phyloP scores from a whole-genome alignment of 2,888 invertebrate genomes.

The Ennomos quercinarius region DNA sequence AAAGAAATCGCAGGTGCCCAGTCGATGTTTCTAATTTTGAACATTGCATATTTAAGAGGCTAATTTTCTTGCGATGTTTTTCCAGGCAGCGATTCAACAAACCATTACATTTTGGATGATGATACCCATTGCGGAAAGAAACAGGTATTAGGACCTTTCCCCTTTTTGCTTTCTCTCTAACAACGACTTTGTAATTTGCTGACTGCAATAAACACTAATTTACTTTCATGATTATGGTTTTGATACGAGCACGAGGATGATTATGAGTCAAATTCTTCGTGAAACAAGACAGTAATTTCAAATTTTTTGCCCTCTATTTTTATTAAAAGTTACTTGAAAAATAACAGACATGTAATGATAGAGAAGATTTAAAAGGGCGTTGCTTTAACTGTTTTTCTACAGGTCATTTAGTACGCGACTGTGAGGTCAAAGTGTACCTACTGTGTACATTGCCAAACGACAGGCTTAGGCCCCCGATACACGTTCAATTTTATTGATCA shows the following conservation, averaged over 20 bases:
- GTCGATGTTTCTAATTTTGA: conserved; percentile 43
- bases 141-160: conserved; percentile 14
- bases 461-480: too few species aligned
- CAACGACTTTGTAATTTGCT: conserved; percentile 15
- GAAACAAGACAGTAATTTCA: background rate
- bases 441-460: too few species aligned
- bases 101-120: conserved; percentile 29
- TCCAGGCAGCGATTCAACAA: conserved; percentile 27
- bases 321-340: too few species aligned
- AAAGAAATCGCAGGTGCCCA: conserved; percentile 32
- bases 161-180: conserved; percentile 16
- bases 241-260: conserved; percentile 9
- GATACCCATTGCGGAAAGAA: conserved; percentile 18
- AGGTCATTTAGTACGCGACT: too few species aligned
- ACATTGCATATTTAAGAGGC: conserved; percentile 43
- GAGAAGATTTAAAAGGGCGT: too few species aligned
- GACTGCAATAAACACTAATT: conserved; percentile 20
- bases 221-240: conserved; percentile 16
- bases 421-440: too few species aligned
- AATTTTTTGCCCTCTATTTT: too few species aligned
- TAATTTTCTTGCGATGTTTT: conserved; percentile 39
- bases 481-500: too few species aligned
- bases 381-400: too few species aligned
- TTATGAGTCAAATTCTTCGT: background rate
- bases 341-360: too few species aligned